phyloP scores from a whole-genome alignment of 2,888 invertebrate genomes.

The Tolmerus cingulatus region DNA sequence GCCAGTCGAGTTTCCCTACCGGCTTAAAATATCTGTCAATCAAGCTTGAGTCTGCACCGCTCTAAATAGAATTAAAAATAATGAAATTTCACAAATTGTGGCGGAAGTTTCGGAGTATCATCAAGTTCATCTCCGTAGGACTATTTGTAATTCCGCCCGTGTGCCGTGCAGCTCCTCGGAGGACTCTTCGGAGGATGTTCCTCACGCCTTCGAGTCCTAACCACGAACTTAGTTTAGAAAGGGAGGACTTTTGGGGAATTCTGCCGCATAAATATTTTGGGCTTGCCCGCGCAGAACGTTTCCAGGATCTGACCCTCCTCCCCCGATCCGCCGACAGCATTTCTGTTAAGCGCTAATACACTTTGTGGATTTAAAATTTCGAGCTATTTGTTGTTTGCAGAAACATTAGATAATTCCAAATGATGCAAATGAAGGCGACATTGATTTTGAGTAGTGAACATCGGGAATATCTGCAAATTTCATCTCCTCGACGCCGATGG shows the following conservation, averaged over 20 bases:
- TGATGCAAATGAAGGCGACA: conserved; percentile 30
- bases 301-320: not conserved
- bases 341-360: not conserved
- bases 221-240: not conserved
- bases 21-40: conserved; percentile 37
- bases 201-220: conserved; percentile 2
- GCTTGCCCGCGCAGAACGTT: not conserved
- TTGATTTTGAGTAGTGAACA: conserved; percentile 14
- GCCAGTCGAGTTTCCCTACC: not conserved
- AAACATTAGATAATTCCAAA: conserved; percentile 30
- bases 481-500: not conserved
- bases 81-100: conserved; percentile 42
- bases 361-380: conserved; percentile 36
- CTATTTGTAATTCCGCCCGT: conserved; percentile 39
- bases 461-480: not conserved
- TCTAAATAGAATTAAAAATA: conserved; percentile 41
- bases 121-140: conserved; percentile 37
- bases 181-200: conserved; percentile 5
- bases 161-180: conserved; percentile 5
- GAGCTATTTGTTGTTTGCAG: conserved; percentile 27
- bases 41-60: conserved; percentile 23
- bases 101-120: conserved; percentile 41
- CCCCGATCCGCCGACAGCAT: not conserved
- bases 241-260: conserved; percentile 4
- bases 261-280: conserved; percentile 14